Percentiles rank a stretch among this genome's conserved stretches.
Evolutionary conservation across 1,140 invertebrate genomes (phyloP).

Genomic region (Heliconius hewitsoni): DNA sequence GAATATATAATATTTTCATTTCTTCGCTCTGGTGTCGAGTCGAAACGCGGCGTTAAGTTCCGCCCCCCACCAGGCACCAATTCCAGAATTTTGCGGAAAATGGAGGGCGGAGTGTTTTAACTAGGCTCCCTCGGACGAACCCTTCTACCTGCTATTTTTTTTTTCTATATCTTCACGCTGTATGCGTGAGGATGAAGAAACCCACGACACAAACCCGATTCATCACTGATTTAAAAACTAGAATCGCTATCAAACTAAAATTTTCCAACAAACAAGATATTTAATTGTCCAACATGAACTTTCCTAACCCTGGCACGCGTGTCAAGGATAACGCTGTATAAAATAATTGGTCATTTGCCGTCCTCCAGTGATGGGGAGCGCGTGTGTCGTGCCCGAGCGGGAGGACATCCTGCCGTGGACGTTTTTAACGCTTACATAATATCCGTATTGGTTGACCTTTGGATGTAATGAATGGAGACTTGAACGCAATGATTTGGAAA

Average conservation of each 20-base stretch:
- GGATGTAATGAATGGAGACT: background rate
- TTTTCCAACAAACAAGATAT: background rate
- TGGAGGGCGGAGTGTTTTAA: no score
- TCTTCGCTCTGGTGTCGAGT: background rate
- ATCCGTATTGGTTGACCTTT: constrained; percentile 27
- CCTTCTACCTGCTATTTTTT: background rate
- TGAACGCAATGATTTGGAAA: no score
- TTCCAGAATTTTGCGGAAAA: no score
- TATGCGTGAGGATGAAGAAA: background rate
- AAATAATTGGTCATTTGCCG: constrained; percentile 7
- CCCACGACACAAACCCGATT: no score
- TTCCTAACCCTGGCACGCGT: constrained; percentile 4
- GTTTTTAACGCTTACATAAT: constrained; percentile 21
- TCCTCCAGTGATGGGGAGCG: background rate
- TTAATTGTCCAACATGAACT: background rate
- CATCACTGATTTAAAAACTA: background rate
- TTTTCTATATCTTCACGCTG: no score
- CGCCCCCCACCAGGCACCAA: background rate
- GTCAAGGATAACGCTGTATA: constrained; percentile 11
- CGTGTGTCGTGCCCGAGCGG: constrained; percentile 1
- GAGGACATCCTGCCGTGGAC: constrained; percentile 30
- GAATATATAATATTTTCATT: no score
- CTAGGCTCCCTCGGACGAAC: no score
- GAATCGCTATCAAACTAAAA: background rate
- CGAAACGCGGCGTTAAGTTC: background rate